phyloP scores from a whole-genome alignment of 1,140 invertebrate species.

The Drosophila watanabei region DNA sequence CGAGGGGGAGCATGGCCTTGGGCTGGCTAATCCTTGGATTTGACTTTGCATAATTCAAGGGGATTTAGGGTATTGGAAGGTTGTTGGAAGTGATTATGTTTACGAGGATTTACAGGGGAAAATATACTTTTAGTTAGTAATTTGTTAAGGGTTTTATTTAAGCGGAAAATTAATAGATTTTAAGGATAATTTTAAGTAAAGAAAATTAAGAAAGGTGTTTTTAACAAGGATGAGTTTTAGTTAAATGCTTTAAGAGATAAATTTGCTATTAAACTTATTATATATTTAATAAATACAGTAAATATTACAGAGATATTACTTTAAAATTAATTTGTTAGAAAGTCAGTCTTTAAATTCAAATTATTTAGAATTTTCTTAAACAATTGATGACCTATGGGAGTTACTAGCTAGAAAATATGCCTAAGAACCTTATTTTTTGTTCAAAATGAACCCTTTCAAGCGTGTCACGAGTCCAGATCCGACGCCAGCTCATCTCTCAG shows the following conservation, averaged over 20 bases:
- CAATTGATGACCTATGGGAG: background rate
- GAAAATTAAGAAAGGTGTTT: background rate
- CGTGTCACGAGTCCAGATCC: constrained; percentile 27
- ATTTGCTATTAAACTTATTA: background rate
- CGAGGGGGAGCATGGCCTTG: background rate
- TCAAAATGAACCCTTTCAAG: background rate
- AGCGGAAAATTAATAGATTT: background rate
- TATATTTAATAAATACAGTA: background rate
- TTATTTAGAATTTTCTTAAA: background rate
- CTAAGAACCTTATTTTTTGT: too few relatives aligned
- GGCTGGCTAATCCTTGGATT: constrained; percentile 15
- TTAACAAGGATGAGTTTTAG: background rate
- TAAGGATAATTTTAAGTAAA: background rate
- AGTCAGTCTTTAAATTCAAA: too few relatives aligned
- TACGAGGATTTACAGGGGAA: background rate
- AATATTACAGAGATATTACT: background rate
- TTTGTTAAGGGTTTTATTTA: background rate
- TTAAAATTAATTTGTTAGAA: background rate
- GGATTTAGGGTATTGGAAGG: background rate
- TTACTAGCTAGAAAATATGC: background rate
- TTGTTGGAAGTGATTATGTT: background rate
- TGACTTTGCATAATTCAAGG: constrained; percentile 3
- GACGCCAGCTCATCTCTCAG: constrained; percentile 6
- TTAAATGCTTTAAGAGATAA: background rate
- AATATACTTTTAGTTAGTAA: background rate